Base-by-base conservation (phyloP, 2,113 vertebrate species). In the Notothenia coriiceps region DNA sequence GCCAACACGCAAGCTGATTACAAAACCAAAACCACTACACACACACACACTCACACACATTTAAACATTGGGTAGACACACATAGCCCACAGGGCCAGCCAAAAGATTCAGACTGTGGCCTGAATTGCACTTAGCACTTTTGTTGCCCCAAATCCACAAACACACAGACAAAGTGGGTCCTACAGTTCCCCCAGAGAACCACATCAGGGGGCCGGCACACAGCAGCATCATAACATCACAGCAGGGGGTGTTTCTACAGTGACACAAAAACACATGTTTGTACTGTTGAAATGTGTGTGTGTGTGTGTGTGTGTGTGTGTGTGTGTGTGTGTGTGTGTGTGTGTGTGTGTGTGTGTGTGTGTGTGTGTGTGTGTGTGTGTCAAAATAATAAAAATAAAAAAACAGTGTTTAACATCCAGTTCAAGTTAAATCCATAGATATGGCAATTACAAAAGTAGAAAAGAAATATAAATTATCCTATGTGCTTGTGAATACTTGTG, bases 1-100 rank as follows among this genome's bases (percentile, higher is more conserved):
- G 92, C 89, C 85, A 92, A 88, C 79, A 86, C 71, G 66, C 84
- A 90, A 85, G 85, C 90, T 88, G 89, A 93, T 92, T 89, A 91
- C 52, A 77, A 86, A 78, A 84, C 77, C 86, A 82, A 85, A 92
- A 90, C 76, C 84, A 73, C 70, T 9, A 52, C 43, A 50, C 51
- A 57, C 43, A 50, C 50, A 57, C 43, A 44, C 74, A 70, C 25
- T 17, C 56, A 67, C 68, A 67, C 11, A 64, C 43, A 17, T 4
- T 8, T 67, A 46, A 40, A n/a, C 65, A 64, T 17, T 52, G 44
- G 51, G 55, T 49, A 59, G 54, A 77, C 54, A 70, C 72, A 68
- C 9, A 2, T 7, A 64, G 25, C 51, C 59, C 65, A 63, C 17
- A 49, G 46, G 49, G 8, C 63, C 9, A 29, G 80, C 83, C 70